These are phyloP conservation scores for Ectemnius cavifrons DNA, from an alignment of 2,888 invertebrate species.

Conservation along the genomic window DNA sequence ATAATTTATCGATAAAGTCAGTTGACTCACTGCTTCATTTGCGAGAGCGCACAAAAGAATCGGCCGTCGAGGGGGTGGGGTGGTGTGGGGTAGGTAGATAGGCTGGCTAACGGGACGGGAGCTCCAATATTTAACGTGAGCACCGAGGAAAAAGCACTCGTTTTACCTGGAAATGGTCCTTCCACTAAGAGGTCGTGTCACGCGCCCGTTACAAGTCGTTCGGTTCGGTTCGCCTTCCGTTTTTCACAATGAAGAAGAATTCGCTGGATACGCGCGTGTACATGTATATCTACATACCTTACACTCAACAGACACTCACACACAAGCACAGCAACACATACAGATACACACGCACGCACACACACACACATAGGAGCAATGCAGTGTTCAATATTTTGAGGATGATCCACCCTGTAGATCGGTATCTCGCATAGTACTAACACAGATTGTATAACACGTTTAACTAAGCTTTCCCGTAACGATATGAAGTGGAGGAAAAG, in stretches of 20 bases:
- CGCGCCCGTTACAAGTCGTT: slow-evolving; percentile 18
- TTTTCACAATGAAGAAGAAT: slow-evolving; percentile 2
- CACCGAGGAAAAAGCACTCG: not conserved
- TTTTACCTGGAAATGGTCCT: slow-evolving; percentile 15
- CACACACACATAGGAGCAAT: slow-evolving; percentile 30
- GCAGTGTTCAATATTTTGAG: slow-evolving; percentile 56
- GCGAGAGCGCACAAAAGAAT: not conserved
- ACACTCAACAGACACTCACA: not conserved
- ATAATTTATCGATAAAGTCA: not conserved
- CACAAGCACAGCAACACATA: slow-evolving; percentile 4
- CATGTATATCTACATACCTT: not conserved
- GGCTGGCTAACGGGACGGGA: too few relatives aligned
- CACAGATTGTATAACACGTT: slow-evolving; percentile 58
- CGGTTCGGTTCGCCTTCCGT: slow-evolving; percentile 33
- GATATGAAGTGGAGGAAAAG: slow-evolving; percentile 49
- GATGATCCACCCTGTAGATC: slow-evolving; percentile 57
- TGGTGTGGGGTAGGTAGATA: too few relatives aligned
- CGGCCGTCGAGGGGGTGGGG: not conserved
- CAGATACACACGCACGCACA: not conserved
- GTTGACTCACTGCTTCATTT: not conserved
- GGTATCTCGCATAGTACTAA: slow-evolving; percentile 62
- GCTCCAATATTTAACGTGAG: not conserved
- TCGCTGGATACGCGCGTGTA: slow-evolving; percentile 4
- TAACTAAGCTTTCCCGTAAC: slow-evolving; percentile 72
- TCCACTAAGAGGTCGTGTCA: slow-evolving; percentile 18